Evolutionary conservation across 1,140 invertebrate species (phyloP).

Genomic region (Cephus cinctus): DNA sequence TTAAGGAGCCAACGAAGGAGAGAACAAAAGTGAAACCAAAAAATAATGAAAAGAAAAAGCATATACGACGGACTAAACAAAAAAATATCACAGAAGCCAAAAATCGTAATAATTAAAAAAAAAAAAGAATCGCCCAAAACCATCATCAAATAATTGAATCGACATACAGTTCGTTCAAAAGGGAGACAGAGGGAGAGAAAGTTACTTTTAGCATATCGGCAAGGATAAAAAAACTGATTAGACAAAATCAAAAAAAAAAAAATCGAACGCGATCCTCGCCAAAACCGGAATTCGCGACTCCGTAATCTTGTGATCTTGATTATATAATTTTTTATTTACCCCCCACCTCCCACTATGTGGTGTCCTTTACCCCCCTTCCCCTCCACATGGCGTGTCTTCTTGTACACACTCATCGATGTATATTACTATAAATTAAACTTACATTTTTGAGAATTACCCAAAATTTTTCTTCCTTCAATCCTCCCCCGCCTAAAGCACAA

Average conservation of each 20-base stretch:
- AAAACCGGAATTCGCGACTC: constrained; percentile 19
- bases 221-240: constrained; percentile 15
- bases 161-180: too few relatives aligned
- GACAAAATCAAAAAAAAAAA: too few relatives aligned
- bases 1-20: background rate
- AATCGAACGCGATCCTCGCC: constrained; percentile 18
- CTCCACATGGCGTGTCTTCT: constrained; percentile 32
- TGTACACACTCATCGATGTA: constrained; percentile 39
- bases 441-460: constrained; percentile 48
- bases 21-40: background rate
- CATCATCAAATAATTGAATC: too few relatives aligned
- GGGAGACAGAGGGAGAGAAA: too few relatives aligned
- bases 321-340: constrained; percentile 20
- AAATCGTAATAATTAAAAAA: too few relatives aligned
- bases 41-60: too few relatives aligned
- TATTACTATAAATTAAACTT: constrained; percentile 47
- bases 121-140: too few relatives aligned
- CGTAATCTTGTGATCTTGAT: constrained; percentile 34
- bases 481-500: background rate
- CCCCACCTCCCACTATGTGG: background rate
- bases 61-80: too few relatives aligned
- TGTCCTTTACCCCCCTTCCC: too few relatives aligned
- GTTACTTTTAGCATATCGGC: constrained; percentile 40
- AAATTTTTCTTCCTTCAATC: constrained; percentile 2
- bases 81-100: too few relatives aligned